Base-by-base conservation (phyloP, 2,888 invertebrate genomes). In the Xestia xanthographa region DNA sequence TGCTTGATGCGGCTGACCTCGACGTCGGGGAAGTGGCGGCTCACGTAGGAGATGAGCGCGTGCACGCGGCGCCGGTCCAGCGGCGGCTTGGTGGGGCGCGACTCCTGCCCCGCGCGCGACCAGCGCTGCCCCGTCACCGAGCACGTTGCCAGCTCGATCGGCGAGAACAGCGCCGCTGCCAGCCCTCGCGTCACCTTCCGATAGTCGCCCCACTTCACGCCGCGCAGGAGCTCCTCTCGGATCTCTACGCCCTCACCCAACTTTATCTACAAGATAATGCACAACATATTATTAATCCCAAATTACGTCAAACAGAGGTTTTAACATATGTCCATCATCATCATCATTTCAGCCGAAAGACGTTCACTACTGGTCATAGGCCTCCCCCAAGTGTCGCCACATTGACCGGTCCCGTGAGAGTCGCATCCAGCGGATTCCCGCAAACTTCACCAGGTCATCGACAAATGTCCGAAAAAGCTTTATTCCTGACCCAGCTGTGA, bases 1-100 rank as follows among this genome's bases (percentile, higher is more conserved):
- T 98, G 98, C 93, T 98, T 98, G 93, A 98, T 98, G 91, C 98
- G 96, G 95, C 98, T 98, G 91, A 98, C 97, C 94, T 98, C 98
- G 38, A 98, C 97, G 92, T 97, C 97, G 53, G 98, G 98, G 96
- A 98, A 98, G 92, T 98, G 97, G 68, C 97, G 97, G 91, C 97
- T 98, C 88, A 98, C 98, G 95, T 98, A 98, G 68, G 98, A 97
- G 94, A 98, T 98, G 92, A 98, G 97, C 68, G 98, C 98, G 95
- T 98, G 98, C 43, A 98, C 98, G 92, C 98, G 97, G 92, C 97
- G 97, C 67, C 97, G 96, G 93, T 98, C 98, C 77, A 98, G 94
- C 66, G 98, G 98, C 72, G 98, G 98, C 93, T 98, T 98, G 58
- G 98, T 98, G n/a, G 98, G 98, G 58, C 98, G 96, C 86, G 98